phyloP scores from a whole-genome alignment of 2,797 vertebrate genomes.

The Mus minutoides region DNA sequence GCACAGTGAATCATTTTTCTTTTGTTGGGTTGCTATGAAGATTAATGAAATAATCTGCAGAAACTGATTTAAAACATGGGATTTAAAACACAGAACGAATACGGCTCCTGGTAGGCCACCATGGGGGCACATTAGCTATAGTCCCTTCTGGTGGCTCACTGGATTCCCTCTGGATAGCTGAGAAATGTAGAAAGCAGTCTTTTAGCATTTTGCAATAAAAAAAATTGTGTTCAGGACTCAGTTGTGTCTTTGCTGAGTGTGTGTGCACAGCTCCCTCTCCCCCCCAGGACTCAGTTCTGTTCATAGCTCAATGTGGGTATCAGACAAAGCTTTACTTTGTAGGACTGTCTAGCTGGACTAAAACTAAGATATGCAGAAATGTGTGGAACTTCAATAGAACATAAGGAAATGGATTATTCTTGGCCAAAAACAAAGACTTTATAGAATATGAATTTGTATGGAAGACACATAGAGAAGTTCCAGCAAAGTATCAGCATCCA shows the following conservation, averaged over 20 bases:
- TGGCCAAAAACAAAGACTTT: slow-evolving; percentile 58
- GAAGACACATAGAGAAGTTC: not conserved
- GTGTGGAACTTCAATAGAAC: slow-evolving; percentile 61
- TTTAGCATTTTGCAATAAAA: slow-evolving; percentile 28
- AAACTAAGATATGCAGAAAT: slow-evolving; percentile 75
- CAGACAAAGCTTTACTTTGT: slow-evolving; percentile 69
- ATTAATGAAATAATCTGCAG: not conserved
- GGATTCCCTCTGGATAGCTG: not conserved
- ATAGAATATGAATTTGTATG: not conserved
- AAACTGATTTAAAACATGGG: not conserved
- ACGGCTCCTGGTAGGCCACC: not conserved
- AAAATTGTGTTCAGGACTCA: not conserved
- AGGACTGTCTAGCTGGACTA: slow-evolving; percentile 61
- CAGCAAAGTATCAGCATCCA: not conserved
- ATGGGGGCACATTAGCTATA: rapidly evolving
- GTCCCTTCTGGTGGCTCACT: not conserved
- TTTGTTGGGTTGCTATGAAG: not conserved
- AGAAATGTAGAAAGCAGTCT: not conserved
- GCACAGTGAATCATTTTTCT: slow-evolving; percentile 10
- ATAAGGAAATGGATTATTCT: slow-evolving; percentile 62
- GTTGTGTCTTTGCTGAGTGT: not conserved
- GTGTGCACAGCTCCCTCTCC: too few relatives aligned
- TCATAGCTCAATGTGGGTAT: slow-evolving; percentile 52
- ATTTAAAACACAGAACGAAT: not conserved
- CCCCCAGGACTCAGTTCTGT: not conserved